Percentiles rank a stretch among this genome's conserved stretches.
These are phyloP conservation scores for Zaprionus obscuricornis DNA, from an alignment of 2,888 invertebrate species.

Conservation along the genomic window DNA sequence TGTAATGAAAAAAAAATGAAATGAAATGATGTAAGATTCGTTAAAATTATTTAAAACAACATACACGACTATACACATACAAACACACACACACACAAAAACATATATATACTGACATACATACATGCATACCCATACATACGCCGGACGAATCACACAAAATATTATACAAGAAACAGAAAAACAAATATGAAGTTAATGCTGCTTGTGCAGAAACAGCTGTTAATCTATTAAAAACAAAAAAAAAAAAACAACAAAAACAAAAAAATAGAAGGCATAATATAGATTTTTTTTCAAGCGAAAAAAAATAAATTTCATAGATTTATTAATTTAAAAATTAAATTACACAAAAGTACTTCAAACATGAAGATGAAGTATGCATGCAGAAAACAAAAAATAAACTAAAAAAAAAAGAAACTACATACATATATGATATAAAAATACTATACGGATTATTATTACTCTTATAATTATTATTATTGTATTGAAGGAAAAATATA, in stretches of 20 bases:
- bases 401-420: conserved; percentile 52
- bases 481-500: conserved; percentile 81
- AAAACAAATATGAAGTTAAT: conserved; percentile 29
- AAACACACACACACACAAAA: conserved; percentile 27
- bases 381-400: conserved; percentile 51
- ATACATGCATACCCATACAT: conserved; percentile 25
- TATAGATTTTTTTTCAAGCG: conserved; percentile 74
- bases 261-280: conserved; percentile 50
- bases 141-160: conserved; percentile 50
- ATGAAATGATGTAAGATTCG: conserved; percentile 42
- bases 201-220: conserved; percentile 47
- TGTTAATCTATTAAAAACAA: conserved; percentile 59
- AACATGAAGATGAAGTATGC: conserved; percentile 60
- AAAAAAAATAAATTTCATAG: conserved; percentile 73
- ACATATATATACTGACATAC: conserved; percentile 26
- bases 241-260: conserved; percentile 14
- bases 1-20: conserved; percentile 52
- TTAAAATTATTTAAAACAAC: conserved; percentile 55
- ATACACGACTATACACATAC: conserved; percentile 43
- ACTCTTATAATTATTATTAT: conserved; percentile 81
- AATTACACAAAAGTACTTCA: conserved; percentile 69
- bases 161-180: conserved; percentile 21
- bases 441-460: conserved; percentile 80
- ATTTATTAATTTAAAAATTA: conserved; percentile 80
- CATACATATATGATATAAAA: conserved; percentile 79